Base-by-base conservation (phyloP, 1,140 invertebrate species). In the Chrysomallon squamiferum region DNA sequence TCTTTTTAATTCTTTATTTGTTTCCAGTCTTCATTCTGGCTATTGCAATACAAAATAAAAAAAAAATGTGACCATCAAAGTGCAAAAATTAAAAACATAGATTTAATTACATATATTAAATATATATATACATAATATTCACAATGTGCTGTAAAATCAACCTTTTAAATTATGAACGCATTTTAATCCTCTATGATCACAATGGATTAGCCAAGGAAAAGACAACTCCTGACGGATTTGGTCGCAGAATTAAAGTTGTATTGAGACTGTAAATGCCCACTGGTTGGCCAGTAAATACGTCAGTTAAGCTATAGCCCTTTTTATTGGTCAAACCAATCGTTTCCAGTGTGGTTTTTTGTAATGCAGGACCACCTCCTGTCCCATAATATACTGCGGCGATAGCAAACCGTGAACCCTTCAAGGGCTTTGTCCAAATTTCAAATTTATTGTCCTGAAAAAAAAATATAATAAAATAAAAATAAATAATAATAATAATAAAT, bases 201-300 rank as follows among this genome's bases (percentile, higher is more conserved):
- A 25, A 18, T 2, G 67, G 67, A 20, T 30, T 30, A n/a, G 62
- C 70, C 13, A 62, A 71, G 20, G 38, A 65, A 25, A 76, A 71
- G 52, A 66, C 68, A 3, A 76, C 78, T 61, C 93, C 94, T 80
- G 94, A 94, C 72, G 95, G 95, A 86, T 96, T 96, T 2, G 97
- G 94, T 89, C 94, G 93, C 27, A 95, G 93, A 87, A 94, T 95
- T 72, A 97, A 93, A 84, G 93, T 93, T 22, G 94, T 94, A 79
- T 92, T 90, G 0, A 94, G 92, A 27, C 90, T 91, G 35, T 95
- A 84, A 54, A 93, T 88, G 45, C 93, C 93, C 75, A 75, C 57
- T 15, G 38, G 47, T 22, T 62, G 56, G 6, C 66, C 70, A 27
- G 59, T 65, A 57, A 80, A 80, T 20, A 73, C 65, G 47, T 76